Evolutionary conservation across 2,888 invertebrate genomes (phyloP), one percentile per base, ranked within the genome.

Genomic region (Miltochrista miniata): DNA sequence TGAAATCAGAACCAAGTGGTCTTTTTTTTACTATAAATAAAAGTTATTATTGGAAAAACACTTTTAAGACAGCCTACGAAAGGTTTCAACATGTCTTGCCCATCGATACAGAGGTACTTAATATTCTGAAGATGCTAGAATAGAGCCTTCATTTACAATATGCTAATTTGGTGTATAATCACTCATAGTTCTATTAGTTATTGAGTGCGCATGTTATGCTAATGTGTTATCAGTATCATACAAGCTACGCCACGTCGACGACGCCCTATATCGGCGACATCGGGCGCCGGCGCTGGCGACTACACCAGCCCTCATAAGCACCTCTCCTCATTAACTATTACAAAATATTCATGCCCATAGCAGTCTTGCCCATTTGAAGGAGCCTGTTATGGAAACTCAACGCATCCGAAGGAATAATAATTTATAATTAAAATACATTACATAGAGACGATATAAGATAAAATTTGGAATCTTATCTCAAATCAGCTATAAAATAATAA

Each of bases 191-290:
- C 18, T 24, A 24, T 24, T 24, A 24, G 18, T 24, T 24, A 65
- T 69, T 66, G 72, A 72, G 79, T 72, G 77, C 76, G 79, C 78
- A 79, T 77, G 70, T 39, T 85, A 89, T 90, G 87, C 81, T 87
- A 90, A 90, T 90, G 77, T 69, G 64, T 72, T 85, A 85, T 85
- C 83, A 63, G 74, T 85, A 85, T 85, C 83, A 81, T 73, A 76
- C 78, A 86, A 70, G 68, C 76, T 81, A 85, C 85, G 87, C 84
- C 74, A 65, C 66, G 66, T 59, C 57, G 51, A 52, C 46, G 49
- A 45, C 49, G 46, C 54, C 48, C 46, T 61, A 44, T 53, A 53
- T 48, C 52, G 40, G 40, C 37, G 37, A 40, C 83, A 90, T 90
- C 18, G 18, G 68, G 85, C 87, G 88, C 87, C 84, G 74, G 68